Evolutionary conservation across 2,113 vertebrate species (phyloP), one percentile per base, ranked within the genome.

Genomic region (Pionites leucogaster): DNA sequence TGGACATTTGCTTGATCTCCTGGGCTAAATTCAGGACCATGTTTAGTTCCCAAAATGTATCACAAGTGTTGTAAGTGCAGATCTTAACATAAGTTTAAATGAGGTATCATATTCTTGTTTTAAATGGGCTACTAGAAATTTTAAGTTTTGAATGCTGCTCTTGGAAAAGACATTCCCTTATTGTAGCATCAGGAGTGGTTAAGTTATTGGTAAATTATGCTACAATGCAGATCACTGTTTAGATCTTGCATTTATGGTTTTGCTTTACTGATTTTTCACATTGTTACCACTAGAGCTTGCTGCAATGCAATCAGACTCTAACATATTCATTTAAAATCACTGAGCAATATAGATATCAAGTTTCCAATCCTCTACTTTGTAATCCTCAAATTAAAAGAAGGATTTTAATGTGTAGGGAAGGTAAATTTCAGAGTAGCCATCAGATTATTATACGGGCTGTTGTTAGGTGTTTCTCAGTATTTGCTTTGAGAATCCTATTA

Each of bases 241-340:
- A 82, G 44, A 62, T 81, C 27, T 83, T 77, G 28, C n/a, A 27
- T 75, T 94, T 85, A 88, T 91, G 53, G 7, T 59, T 93, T n/a
- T 63, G 17, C 35, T 92, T 72, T 70, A 79, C 95, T 86, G 85
- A 90, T 88, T 96, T 95, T 96, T 82, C 87, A 74, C 15, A 5
- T 79, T 72, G 29, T 79, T 96, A 68, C 96, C 96, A 95, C 88
- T 97, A 94, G 94, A 93, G 93, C 69, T 95, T 97, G 95, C 97
- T 97, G 41, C 88, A 90, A 71, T 80, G 96, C 94, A 95, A 68
- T 84, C 86, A 52, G 59, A 74, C 64, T 80, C 52, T 77, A 95
- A 96, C 53, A 33, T 39, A 81, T 92, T 84, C 12, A 75, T 95
- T 94, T 83, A 35, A 82, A 95, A 92, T 59, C 52, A 74, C 74